Conservation (phyloP, 2,113 vertebrate species). For the Synchiropus splendidus region DNA sequence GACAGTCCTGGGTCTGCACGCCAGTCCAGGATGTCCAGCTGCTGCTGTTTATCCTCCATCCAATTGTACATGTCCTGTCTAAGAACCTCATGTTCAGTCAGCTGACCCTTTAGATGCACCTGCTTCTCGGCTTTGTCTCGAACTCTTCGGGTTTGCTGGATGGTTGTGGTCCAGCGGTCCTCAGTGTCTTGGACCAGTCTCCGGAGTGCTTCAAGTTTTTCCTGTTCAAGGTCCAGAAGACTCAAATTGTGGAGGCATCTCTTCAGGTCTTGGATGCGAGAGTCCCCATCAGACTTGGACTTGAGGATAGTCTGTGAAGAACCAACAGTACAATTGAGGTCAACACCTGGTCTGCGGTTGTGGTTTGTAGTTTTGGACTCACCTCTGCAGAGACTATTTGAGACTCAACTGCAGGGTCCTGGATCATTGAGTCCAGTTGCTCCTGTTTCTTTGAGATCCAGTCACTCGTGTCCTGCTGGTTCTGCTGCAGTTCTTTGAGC, state of each 20-base stretch:
- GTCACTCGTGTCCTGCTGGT: neutral
- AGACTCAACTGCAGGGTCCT: neutral
- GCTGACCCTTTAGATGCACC: neutral
- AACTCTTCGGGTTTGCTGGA: neutral
- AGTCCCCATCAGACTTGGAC: neutral
- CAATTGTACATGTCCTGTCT: neutral
- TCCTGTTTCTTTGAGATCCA: slow-evolving; percentile 1
- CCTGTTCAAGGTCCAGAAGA: neutral
- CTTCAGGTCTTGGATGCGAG: neutral
- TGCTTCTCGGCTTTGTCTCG: neutral
- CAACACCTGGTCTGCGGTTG: neutral
- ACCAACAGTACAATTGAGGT: neutral
- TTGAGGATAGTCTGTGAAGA: neutral
- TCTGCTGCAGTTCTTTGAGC: neutral
- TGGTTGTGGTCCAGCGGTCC: neutral
- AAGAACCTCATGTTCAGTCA: neutral
- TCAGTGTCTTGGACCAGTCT: neutral
- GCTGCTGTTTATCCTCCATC: neutral
- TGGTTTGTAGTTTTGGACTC: neutral
- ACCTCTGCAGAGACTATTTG: neutral
- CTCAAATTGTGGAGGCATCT: neutral
- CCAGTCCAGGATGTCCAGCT: neutral
- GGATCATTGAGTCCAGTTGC: neutral
- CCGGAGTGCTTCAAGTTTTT: neutral
- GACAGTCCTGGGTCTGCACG: neutral